Evolutionary conservation across 2,888 invertebrate genomes (phyloP), one percentile per base, ranked within the genome.

Genomic region (Parasteatoda lunata): DNA sequence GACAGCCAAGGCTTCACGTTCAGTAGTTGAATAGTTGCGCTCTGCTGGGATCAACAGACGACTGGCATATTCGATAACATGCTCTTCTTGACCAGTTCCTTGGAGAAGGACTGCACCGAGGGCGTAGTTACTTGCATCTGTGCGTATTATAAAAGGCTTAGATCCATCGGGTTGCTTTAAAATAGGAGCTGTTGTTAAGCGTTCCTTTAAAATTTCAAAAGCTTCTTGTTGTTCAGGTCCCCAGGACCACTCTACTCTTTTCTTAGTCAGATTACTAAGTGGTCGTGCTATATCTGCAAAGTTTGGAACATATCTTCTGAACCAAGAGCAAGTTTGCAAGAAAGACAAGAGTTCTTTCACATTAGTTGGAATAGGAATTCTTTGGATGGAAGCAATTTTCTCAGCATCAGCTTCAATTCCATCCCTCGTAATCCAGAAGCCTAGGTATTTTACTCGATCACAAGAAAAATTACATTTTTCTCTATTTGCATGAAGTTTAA

Each of bases 101-200:
- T 15, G 64, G 47, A 69, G 3, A 11, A 70, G 51, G 1, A 52
- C 45, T 30, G 64, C 71, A 13, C 64, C 72, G 9, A 80, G 6
- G 49, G 72, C 71, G 48, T 47, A 45, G 11, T 59, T 78, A 70
- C 70, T 70, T n/a, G 78, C 78, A 68, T 80, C 72, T 11, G 71
- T 81, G 13, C 68, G 13, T 51, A 82, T 45, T 3, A 73, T 45
- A 73, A 73, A 81, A 52, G 72, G 72, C 15, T 72, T 59, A 3
- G 65, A 30, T 5, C 4, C 30, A 30, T 71, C 64, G 48, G 51
- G 9, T 49, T 80, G 72, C 30, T 80, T 64, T 11, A 80, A 47
- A 30, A 80, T 48, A 64, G 80, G 65, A 9, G 66, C 13, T 30
- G n/a, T 68, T 11, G 64, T 49, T 30, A 64, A 47, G 11, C 13